phyloP scores from a whole-genome alignment of 2,797 vertebrate genomes.

The Macropus fuliginosus region DNA sequence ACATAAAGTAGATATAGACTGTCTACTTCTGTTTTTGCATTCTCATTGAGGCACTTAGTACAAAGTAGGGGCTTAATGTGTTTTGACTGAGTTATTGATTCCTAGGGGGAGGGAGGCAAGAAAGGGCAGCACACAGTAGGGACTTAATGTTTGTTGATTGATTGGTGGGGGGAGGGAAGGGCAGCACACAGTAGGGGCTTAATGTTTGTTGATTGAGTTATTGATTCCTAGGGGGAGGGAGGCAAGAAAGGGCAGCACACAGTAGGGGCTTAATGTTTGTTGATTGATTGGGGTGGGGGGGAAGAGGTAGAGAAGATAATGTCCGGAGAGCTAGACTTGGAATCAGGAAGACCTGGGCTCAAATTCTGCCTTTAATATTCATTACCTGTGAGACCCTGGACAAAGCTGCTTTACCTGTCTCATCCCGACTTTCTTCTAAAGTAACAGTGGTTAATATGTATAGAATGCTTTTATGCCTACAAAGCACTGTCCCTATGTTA shows the following conservation, averaged over 20 bases:
- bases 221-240: neutral
- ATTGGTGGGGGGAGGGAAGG: too few species aligned
- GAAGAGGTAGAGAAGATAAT: neutral
- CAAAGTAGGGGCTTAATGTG: neutral
- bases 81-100: neutral
- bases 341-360: neutral
- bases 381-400: neutral
- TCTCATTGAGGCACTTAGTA: neutral
- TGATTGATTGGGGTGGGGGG: neutral
- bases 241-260: neutral
- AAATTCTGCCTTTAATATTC: neutral
- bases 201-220: neutral
- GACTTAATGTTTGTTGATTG: neutral
- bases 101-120: neutral
- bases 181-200: too few species aligned
- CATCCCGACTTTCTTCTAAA: neutral
- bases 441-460: neutral
- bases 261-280: neutral
- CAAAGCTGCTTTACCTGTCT: neutral
- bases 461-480: neutral
- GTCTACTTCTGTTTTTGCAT: neutral
- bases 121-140: neutral
- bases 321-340: neutral
- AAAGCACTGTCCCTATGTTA: neutral
- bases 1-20: neutral